Evolutionary conservation across 2,113 vertebrate genomes (phyloP), one percentile per base, ranked within the genome.

Genomic region (Nerophis lumbriciformis): DNA sequence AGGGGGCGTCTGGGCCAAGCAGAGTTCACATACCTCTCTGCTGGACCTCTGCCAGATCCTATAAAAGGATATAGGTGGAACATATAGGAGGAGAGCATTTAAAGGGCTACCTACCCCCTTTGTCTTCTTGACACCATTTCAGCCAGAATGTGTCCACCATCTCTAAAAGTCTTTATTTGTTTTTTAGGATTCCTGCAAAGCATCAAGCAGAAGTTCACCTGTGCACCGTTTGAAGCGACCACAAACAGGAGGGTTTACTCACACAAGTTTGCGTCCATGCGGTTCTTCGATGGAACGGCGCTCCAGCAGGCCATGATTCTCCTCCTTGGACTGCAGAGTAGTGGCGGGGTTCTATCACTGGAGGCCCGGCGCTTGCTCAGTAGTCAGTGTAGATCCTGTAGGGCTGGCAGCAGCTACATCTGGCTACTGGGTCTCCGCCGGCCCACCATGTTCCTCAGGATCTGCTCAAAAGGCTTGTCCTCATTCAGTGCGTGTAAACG

Each of bases 321-420:
- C 56, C 19, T 63, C 45, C 58, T 47, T 66, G 6, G 6, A 45
- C 10, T 5, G 13, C 8, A 4, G 52, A 35, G 7, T 4, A 13
- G 51, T 28, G 51, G 51, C 4, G 36, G 16, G 12, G 15, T 16
- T 12, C 56, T 15, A 16, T 45, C 39, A 0, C 38, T 6, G 63
- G 88, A 72, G 87, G 77, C 64, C 67, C 79, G 77, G 94, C 90
- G 66, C 66, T 85, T 91, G 94, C 95, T 97, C 96, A 98, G 96
- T 98, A 95, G 92, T 94, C 95, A 96, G 96, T 98, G 96, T 98
- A 98, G 95, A 95, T 98, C 91, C 96, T 97, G 96, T 95, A 72
- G 88, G 80, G 76, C 84, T 89, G 87, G 91, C 93, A 95, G 93
- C 88, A 95, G 93, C 94, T 96, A 96, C 94, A 94, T 96, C 94